Percentiles rank a stretch among this genome's conserved stretches.
Conservation (phyloP, 2,797 vertebrate species). For the Carduelis carduelis region DNA sequence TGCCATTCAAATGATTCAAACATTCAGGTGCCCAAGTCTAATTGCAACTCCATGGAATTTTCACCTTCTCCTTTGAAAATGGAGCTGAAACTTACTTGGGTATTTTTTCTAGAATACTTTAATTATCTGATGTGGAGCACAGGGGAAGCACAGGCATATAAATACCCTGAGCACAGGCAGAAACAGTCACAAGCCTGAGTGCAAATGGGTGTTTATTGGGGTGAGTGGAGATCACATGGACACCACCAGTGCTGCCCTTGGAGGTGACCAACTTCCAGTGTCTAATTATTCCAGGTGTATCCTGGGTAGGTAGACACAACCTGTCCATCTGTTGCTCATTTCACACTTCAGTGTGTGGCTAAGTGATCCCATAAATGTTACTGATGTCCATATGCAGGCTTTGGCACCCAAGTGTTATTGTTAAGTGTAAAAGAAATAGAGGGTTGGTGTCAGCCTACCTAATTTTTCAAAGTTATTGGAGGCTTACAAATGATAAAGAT, state of each 20-base stretch:
- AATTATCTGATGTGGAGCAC: accelerated
- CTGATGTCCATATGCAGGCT: background rate
- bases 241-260: background rate
- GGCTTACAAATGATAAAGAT: background rate
- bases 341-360: background rate
- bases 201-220: background rate
- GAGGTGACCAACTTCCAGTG: background rate
- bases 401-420: background rate
- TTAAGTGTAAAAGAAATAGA: background rate
- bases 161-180: accelerated
- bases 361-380: background rate
- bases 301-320: background rate
- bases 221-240: background rate
- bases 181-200: background rate
- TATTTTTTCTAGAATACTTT: background rate
- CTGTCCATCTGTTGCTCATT: background rate
- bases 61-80: background rate
- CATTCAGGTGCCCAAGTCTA: background rate
- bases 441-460: background rate
- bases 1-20: no score
- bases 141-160: background rate
- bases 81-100: background rate
- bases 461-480: background rate
- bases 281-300: background rate
- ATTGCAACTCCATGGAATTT: background rate